Evolutionary conservation across 2,888 invertebrate species (phyloP).

Genomic region (Calliopum simillimum): DNA sequence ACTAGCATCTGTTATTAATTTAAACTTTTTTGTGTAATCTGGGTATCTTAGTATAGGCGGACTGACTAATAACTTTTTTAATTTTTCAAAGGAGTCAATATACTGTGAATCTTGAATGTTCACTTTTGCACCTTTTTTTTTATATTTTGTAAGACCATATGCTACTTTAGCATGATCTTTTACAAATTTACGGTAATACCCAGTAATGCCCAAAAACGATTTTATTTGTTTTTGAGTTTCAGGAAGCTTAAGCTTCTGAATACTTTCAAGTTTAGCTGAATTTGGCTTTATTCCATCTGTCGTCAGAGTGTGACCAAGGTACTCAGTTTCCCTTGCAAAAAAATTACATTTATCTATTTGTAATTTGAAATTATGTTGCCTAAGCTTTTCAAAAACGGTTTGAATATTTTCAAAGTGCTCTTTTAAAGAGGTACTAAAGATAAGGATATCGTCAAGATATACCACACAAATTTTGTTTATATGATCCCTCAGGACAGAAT

Average conservation of each 20-base stretch:
- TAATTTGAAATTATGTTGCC: constrained; percentile 37
- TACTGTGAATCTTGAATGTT: constrained; percentile 40
- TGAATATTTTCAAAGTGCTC: constrained; percentile 28
- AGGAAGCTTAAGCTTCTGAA: constrained; percentile 38
- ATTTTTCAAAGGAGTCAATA: constrained; percentile 36
- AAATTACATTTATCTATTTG: constrained; percentile 45
- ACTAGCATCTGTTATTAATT: constrained; percentile 10
- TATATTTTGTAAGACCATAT: neutral
- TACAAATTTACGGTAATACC: too few relatives aligned
- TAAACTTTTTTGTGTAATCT: constrained; percentile 53
- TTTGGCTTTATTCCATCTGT: constrained; percentile 38
- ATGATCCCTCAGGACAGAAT: neutral
- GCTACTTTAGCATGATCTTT: neutral
- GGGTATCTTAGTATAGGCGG: constrained; percentile 29
- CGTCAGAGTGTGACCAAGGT: constrained; percentile 49
- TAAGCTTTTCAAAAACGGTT: constrained; percentile 29
- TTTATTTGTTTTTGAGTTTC: constrained; percentile 53
- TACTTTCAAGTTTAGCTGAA: neutral
- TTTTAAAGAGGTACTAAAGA: constrained; percentile 20
- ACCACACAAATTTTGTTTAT: constrained; percentile 17
- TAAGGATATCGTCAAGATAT: constrained; percentile 26
- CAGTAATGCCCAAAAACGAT: too few relatives aligned
- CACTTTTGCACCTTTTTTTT: constrained; percentile 44
- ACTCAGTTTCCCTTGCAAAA: constrained; percentile 41
- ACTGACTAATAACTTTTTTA: constrained; percentile 40